phyloP scores from a whole-genome alignment of 2,113 vertebrate genomes.

The Athene cunicularia region DNA sequence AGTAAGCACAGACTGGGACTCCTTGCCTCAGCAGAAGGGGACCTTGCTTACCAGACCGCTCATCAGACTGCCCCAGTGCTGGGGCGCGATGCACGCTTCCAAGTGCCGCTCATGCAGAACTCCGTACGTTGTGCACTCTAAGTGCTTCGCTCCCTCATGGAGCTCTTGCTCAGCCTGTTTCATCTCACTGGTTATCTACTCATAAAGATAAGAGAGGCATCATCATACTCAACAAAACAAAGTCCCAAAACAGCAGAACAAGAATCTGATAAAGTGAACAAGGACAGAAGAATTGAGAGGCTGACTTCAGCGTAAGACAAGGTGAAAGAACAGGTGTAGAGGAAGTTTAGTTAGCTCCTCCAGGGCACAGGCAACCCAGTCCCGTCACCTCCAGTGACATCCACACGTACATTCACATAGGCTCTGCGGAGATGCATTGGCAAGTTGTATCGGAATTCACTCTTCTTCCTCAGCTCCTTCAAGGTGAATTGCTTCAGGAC shows the following conservation, averaged over 20 bases:
- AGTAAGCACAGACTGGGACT: neutral
- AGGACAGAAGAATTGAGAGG: neutral
- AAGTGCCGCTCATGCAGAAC: constrained; percentile 80
- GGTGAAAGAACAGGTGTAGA: neutral
- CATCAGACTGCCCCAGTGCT: constrained; percentile 82
- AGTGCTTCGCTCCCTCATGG: constrained; percentile 2
- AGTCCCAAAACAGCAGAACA: neutral
- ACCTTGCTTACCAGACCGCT: constrained; percentile 25
- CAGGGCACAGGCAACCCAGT: neutral
- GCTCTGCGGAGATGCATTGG: constrained; percentile 74
- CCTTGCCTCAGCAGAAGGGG: neutral
- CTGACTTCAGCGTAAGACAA: neutral
- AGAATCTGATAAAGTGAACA: neutral
- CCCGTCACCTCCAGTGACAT: neutral
- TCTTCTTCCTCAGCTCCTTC: constrained; percentile 76
- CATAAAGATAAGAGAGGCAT: neutral
- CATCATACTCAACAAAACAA: neutral
- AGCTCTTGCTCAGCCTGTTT: constrained; percentile 66
- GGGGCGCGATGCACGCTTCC: constrained; percentile 63
- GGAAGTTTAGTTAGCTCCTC: neutral
- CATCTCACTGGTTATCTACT: constrained; percentile 80
- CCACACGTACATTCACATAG: constrained; percentile 73
- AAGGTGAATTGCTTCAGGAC: constrained; percentile 84
- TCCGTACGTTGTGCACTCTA: constrained; percentile 78
- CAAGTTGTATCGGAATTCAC: constrained; percentile 50